These are phyloP conservation scores for Probosciger aterrimus DNA, from an alignment of 2,113 vertebrate genomes.

Conservation along the genomic window DNA sequence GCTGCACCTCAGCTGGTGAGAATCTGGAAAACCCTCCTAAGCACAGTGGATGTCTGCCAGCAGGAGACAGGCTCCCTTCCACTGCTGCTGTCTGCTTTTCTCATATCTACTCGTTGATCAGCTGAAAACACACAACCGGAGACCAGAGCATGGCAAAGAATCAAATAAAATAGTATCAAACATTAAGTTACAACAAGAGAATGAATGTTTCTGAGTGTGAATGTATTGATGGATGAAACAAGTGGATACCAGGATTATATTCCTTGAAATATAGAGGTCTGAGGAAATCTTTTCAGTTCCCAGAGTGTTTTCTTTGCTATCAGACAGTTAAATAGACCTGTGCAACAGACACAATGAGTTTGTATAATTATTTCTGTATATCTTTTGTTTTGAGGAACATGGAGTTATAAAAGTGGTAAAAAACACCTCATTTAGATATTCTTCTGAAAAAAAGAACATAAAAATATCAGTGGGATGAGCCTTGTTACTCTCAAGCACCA, in stretches of 20 bases:
- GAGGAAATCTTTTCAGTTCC: neutral
- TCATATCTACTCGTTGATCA: neutral
- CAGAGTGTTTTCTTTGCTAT: neutral
- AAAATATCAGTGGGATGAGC: neutral
- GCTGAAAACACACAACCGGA: neutral
- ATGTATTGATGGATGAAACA: neutral
- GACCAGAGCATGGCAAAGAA: neutral
- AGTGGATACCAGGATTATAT: neutral
- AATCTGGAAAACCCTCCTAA: neutral
- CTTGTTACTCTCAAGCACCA: neutral
- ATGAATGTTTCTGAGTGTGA: neutral
- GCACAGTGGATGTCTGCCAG: slow-evolving; percentile 18
- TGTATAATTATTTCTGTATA: neutral
- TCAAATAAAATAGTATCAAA: neutral
- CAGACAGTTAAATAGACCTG: neutral
- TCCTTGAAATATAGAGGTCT: neutral
- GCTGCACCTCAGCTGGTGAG: slow-evolving; percentile 28
- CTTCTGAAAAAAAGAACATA: neutral
- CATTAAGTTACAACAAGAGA: neutral
- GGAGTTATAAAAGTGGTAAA: neutral
- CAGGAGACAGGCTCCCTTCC: neutral
- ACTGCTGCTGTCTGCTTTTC: neutral
- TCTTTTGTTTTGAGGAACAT: neutral
- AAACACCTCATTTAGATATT: neutral
- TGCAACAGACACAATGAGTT: neutral